phyloP scores from a whole-genome alignment of 2,113 vertebrate species.

The Dipodomys merriami region DNA sequence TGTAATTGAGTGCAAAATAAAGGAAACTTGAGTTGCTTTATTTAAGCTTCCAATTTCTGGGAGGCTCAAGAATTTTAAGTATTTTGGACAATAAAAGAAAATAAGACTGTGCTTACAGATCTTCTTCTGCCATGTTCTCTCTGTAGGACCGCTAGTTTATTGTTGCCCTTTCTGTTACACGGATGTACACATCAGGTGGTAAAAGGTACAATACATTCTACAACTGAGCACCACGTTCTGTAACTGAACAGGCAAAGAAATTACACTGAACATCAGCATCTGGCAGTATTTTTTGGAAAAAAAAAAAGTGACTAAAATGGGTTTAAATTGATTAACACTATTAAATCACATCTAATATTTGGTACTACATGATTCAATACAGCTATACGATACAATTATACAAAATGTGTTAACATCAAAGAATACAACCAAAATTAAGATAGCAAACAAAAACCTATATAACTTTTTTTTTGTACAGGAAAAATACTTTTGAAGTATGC shows the following conservation, averaged over 20 bases:
- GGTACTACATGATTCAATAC: constrained; percentile 98
- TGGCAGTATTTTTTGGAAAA: constrained; percentile 90
- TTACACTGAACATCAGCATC: constrained; percentile 90
- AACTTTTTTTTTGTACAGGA: constrained; percentile 90
- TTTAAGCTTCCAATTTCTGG: constrained; percentile 88
- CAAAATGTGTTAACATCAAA: constrained; percentile 99
- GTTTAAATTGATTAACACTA: constrained; percentile 98
- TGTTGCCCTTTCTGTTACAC: constrained; percentile 94
- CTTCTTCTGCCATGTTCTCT: constrained; percentile 89
- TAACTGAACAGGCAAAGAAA: constrained; percentile 90
- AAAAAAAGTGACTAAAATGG: constrained; percentile 96
- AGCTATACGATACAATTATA: constrained; percentile 98
- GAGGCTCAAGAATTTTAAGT: constrained; percentile 86
- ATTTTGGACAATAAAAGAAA: constrained; percentile 87
- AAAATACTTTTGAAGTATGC: constrained; percentile 93
- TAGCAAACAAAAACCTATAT: constrained; percentile 92
- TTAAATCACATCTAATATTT: constrained; percentile 98
- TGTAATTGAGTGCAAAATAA: constrained; percentile 82
- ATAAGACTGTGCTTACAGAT: constrained; percentile 88
- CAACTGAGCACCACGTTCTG: constrained; percentile 92
- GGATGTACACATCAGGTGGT: constrained; percentile 92
- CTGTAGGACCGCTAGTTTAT: constrained; percentile 93
- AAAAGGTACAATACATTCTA: constrained; percentile 96
- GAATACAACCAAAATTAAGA: constrained; percentile 94
- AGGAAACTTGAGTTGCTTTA: constrained; percentile 87